Base-by-base conservation (phyloP, 2,113 vertebrate genomes). In the Bambusicola thoracicus region DNA sequence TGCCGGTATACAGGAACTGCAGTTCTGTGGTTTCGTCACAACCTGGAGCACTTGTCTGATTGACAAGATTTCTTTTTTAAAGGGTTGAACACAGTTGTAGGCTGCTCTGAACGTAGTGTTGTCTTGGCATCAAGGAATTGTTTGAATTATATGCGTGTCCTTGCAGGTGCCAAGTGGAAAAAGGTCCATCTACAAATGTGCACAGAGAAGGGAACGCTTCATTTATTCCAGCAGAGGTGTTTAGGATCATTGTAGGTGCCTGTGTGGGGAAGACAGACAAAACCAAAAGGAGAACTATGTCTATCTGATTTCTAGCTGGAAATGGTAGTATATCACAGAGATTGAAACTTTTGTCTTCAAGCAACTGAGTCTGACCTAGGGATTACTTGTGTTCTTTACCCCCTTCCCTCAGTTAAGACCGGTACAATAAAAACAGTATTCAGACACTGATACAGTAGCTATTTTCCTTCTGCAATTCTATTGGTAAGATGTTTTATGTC, bases 21-120 rank as follows among this genome's bases (percentile, higher is more conserved):
- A 59, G 0, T 46, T 30, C 36, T 85, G 63, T 80, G 32, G 38
- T 69, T 92, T 87, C 29, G 9, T 87, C 49, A 61, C n/a, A 83
- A n/a, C 46, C 29, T 55, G 38, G 58, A 27, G 44, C 32, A 68
- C 78, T 90, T 17, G 29, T 73, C 49, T 1, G 8, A 41, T 30
- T 58, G 17, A 88, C 12, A 29, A 67, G 41, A 62, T 62, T 84
- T 84, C 81, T 77, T 38, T 81, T 77, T 38, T 21, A 29, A 89
- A 69, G 44, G 17, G 22, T 44, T 74, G 4, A 3, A 20, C 32
- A 7, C 38, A 29, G 72, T 74, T 80, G n/a, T 11, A 40, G 48
- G 17, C 53, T 59, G 36, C 32, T 55, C 29, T 59, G 58, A 89
- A 38, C 6, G 12, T 66, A 19, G 6, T 79, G 13, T 68, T 68